Conservation (phyloP, 1,140 invertebrate species). For the Drosophila elegans region DNA sequence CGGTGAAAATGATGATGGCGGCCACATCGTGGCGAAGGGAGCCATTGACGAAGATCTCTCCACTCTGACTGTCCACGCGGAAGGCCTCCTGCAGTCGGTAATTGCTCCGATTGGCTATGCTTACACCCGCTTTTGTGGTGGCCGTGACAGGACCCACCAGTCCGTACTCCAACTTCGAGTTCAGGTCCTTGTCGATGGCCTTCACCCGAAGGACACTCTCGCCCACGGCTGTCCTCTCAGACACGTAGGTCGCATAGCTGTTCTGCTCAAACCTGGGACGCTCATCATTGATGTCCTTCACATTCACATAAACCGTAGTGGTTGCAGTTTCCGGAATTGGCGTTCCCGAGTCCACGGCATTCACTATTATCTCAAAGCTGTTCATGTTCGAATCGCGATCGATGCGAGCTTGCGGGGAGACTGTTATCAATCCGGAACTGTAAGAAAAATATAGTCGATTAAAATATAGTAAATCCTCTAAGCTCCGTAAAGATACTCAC, state of each 20-base stretch:
- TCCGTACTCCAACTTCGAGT: slow-evolving; percentile 89
- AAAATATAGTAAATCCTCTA: too few species aligned
- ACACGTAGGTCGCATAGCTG: slow-evolving; percentile 89
- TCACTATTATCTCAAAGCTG: slow-evolving; percentile 90
- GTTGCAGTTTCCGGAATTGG: slow-evolving; percentile 91
- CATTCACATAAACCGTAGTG: slow-evolving; percentile 89
- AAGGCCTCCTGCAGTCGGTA: slow-evolving; percentile 90
- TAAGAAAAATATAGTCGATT: slow-evolving; percentile 12
- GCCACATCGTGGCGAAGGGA: slow-evolving; percentile 91
- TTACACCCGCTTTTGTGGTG: slow-evolving; percentile 91
- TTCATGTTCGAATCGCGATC: slow-evolving; percentile 89
- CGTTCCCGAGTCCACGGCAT: slow-evolving; percentile 90
- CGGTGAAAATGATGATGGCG: slow-evolving; percentile 91
- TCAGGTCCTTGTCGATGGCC: slow-evolving; percentile 90
- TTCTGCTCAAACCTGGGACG: slow-evolving; percentile 90
- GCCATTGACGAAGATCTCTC: slow-evolving; percentile 90
- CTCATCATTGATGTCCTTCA: slow-evolving; percentile 94
- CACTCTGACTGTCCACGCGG: slow-evolving; percentile 89
- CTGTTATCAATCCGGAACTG: slow-evolving; percentile 89
- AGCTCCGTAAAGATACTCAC: slow-evolving; percentile 83
- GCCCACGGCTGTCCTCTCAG: slow-evolving; percentile 89
- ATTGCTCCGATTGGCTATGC: slow-evolving; percentile 86
- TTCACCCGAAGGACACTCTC: slow-evolving; percentile 87
- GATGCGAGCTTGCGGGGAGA: slow-evolving; percentile 90
- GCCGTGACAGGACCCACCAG: slow-evolving; percentile 89